Conservation (phyloP, 2,797 vertebrate species). For the Rallus crepitans region DNA sequence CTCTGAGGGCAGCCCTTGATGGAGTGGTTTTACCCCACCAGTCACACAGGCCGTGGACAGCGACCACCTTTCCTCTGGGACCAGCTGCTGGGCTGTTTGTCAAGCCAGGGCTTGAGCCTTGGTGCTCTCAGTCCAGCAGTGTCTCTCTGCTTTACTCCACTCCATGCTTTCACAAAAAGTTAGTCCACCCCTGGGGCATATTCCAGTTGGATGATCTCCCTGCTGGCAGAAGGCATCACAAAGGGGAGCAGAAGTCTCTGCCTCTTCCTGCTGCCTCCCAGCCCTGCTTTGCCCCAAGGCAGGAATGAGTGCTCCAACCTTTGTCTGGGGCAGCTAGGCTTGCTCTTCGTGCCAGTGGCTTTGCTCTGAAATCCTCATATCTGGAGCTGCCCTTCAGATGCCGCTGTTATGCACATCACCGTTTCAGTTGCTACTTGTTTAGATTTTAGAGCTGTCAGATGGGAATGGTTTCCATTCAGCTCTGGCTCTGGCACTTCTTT, state of each 20-base stretch:
- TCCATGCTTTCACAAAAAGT: background rate
- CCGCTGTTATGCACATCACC: rapidly evolving
- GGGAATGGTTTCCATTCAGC: background rate
- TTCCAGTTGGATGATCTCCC: background rate
- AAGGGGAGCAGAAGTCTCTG: background rate
- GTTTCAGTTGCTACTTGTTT: background rate
- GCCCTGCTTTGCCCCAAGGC: background rate
- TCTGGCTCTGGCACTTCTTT: background rate
- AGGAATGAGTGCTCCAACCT: background rate
- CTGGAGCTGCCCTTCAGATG: background rate
- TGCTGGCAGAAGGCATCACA: background rate
- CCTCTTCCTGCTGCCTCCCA: background rate
- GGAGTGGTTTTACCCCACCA: background rate
- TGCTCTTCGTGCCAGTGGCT: background rate
- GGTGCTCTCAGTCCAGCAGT: background rate
- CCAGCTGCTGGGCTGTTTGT: rapidly evolving
- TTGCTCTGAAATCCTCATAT: background rate
- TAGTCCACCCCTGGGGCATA: background rate
- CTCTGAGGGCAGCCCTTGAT: background rate
- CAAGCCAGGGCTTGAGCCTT: rapidly evolving
- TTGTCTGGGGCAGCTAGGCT: background rate
- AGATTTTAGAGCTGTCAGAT: background rate
- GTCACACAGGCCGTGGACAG: background rate
- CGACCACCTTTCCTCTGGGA: rapidly evolving
- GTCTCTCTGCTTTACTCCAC: background rate